Conservation (phyloP, 2,113 vertebrate species). For the Actinemys pallida region DNA sequence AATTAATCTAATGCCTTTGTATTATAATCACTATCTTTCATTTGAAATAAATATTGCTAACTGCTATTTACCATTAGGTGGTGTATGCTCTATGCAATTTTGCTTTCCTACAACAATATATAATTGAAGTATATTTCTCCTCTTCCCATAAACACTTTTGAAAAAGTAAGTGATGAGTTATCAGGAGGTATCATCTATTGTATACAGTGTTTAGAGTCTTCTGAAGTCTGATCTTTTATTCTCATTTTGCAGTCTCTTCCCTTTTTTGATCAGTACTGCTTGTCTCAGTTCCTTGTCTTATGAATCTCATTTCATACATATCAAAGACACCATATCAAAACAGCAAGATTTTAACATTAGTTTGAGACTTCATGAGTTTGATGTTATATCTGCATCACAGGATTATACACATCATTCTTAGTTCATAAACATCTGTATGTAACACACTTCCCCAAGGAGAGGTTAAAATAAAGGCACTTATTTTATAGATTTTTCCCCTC, state of each 20-base stretch:
- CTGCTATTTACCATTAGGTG: background rate
- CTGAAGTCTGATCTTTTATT: background rate
- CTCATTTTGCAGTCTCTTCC: background rate
- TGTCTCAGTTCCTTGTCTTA: background rate
- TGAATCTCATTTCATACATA: constrained; percentile 16
- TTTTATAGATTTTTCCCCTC: background rate
- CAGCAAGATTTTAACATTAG: background rate
- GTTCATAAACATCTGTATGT: background rate
- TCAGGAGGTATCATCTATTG: background rate
- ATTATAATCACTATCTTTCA: background rate
- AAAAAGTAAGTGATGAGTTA: background rate
- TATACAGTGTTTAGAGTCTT: background rate
- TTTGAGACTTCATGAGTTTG: background rate
- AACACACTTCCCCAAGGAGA: background rate
- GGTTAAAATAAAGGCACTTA: background rate
- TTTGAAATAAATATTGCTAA: background rate
- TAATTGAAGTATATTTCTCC: background rate
- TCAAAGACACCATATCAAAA: constrained; percentile 7
- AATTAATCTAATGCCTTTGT: background rate
- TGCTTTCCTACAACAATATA: background rate
- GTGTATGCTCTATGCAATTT: background rate
- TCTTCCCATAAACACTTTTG: background rate
- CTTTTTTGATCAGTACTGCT: background rate
- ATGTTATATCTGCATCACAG: background rate
- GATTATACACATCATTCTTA: background rate